Conservation (phyloP, 2,888 invertebrate species). For the Lasioglossum vierecki region DNA sequence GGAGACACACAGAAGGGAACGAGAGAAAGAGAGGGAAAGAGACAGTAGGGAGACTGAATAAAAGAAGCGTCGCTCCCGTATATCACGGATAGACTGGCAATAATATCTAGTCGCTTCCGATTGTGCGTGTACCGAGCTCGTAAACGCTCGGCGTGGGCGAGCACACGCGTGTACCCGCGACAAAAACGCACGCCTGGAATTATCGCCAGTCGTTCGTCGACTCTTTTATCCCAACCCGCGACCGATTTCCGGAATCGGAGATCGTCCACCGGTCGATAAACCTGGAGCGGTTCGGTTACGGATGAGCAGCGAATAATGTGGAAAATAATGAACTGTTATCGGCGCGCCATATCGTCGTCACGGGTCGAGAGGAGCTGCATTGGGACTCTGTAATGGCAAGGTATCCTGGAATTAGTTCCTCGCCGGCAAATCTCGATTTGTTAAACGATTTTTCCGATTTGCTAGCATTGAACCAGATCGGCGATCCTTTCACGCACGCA, state of each 20-base stretch:
- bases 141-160: slow-evolving; percentile 46
- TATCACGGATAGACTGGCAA: slow-evolving; percentile 64
- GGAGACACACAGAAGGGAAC: not conserved
- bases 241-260: slow-evolving; percentile 42
- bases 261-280: not conserved
- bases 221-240: slow-evolving; percentile 6
- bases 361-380: not conserved
- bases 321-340: not conserved
- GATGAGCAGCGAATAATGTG: slow-evolving; percentile 18
- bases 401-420: not conserved
- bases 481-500: not conserved
- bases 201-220: slow-evolving; percentile 1
- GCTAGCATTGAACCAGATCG: not conserved
- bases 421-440: not conserved
- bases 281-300: slow-evolving; percentile 4
- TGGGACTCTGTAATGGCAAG: not conserved
- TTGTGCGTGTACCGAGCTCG: slow-evolving; percentile 49
- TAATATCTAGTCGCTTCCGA: slow-evolving; percentile 71
- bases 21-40: not conserved
- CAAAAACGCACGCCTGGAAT: slow-evolving; percentile 18
- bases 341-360: not conserved
- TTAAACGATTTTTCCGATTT: not conserved
- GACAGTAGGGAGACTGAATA: slow-evolving; percentile 43
- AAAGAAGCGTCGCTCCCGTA: slow-evolving; percentile 54
- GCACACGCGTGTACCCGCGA: slow-evolving; percentile 22